Evolutionary conservation across 30 jellyfish, hydroid and myxozoan species (phyloP).

Genomic region (Chironex yamaguchii): DNA sequence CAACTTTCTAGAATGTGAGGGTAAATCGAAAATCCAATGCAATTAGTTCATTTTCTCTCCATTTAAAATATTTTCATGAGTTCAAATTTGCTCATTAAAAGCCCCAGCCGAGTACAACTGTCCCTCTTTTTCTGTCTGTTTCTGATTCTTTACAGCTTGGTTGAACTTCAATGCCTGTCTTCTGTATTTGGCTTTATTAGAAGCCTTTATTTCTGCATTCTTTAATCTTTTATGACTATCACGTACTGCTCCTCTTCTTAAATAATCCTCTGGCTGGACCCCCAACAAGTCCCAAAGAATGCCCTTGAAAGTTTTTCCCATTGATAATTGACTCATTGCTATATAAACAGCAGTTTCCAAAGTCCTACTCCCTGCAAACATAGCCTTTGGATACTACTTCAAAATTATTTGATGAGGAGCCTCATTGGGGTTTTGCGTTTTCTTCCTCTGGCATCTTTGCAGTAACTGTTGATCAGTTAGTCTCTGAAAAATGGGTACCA

Average conservation of each 20-base stretch:
- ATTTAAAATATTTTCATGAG: no score
- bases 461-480: slow-evolving; percentile 5
- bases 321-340: slow-evolving; percentile 38
- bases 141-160: not conserved
- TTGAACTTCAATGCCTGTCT: not conserved
- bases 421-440: slow-evolving; percentile 56
- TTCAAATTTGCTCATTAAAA: no score
- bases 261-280: slow-evolving; percentile 19
- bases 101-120: slow-evolving; percentile 9
- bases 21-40: no score
- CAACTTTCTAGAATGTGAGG: no score
- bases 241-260: slow-evolving; percentile 5
- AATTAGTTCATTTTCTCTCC: no score
- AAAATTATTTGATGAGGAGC: slow-evolving; percentile 11
- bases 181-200: slow-evolving; percentile 11
- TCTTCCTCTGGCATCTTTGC: slow-evolving; percentile 26
- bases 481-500: slow-evolving; percentile 39
- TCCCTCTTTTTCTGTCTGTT: not conserved
- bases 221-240: not conserved
- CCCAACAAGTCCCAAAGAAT: not conserved
- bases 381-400: slow-evolving; percentile 37
- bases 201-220: slow-evolving; percentile 15
- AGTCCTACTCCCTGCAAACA: slow-evolving; percentile 42
- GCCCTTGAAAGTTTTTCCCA: slow-evolving; percentile 21
- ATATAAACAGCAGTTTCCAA: slow-evolving; percentile 24